Conservation (phyloP, 1,140 invertebrate species). For the Lerema accius region DNA sequence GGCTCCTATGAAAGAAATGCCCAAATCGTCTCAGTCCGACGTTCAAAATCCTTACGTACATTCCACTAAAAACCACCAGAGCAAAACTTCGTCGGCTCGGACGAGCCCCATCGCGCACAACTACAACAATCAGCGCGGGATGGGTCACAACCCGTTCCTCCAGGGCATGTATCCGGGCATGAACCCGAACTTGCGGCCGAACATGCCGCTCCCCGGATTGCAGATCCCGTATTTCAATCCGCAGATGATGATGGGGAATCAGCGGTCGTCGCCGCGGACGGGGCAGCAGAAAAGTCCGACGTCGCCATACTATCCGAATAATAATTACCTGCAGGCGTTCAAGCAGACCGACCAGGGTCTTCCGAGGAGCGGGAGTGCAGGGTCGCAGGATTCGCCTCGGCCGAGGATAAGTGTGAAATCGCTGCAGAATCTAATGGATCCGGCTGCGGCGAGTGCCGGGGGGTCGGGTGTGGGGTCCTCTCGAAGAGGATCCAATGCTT, state of each 20-base stretch:
- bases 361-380: slow-evolving; percentile 50
- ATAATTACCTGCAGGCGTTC: slow-evolving; percentile 70
- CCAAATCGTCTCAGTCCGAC: slow-evolving; percentile 59
- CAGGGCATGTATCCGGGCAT: slow-evolving; percentile 70
- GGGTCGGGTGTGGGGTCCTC: slow-evolving; percentile 41
- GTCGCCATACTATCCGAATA: slow-evolving; percentile 74
- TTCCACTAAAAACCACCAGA: slow-evolving; percentile 72
- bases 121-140: slow-evolving; percentile 64
- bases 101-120: slow-evolving; percentile 77
- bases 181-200: slow-evolving; percentile 65
- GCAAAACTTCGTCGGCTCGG: slow-evolving; percentile 70
- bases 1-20: slow-evolving; percentile 66
- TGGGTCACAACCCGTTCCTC: slow-evolving; percentile 65
- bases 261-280: slow-evolving; percentile 65
- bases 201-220: slow-evolving; percentile 66
- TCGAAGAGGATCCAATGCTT: slow-evolving; percentile 39
- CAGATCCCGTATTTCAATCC: slow-evolving; percentile 80
- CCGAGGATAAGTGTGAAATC: slow-evolving; percentile 84
- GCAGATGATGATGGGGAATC: slow-evolving; percentile 63
- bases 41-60: slow-evolving; percentile 77
- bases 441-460: slow-evolving; percentile 52
- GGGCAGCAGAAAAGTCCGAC: slow-evolving; percentile 72
- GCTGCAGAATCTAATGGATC: slow-evolving; percentile 83
- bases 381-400: slow-evolving; percentile 76
- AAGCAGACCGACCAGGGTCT: slow-evolving; percentile 63